Evolutionary conservation across 2,113 vertebrate species (phyloP), one percentile per base, ranked within the genome.

Genomic region (Spilogale gracilis): DNA sequence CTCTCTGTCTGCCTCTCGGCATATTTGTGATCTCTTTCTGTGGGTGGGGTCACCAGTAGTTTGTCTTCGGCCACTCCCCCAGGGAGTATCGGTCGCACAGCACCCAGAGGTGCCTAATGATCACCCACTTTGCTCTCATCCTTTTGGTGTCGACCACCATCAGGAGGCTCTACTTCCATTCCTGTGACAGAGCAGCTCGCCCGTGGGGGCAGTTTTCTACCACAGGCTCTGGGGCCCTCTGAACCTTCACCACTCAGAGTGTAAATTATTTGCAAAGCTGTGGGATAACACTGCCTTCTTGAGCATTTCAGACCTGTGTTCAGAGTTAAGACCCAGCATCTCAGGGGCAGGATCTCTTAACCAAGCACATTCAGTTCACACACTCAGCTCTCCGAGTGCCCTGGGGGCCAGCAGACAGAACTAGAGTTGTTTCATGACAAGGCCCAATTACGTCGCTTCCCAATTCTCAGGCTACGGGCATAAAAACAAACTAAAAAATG

Each of bases 1-100:
- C 38, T 38, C 38, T 38, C 38, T 38, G 38, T 38, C 38, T 38
- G 38, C 38, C 38, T 38, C 38, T 38, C 38, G 38, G 38, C 38
- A 38, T 38, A 38, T 38, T 38, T 38, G 38, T 38, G 38, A 38
- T 38, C 38, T 38, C 38, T 38, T 38, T 38, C 38, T 2, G 16
- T 2, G 48, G 7, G 3, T 3, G 43, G 25, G 50, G 14, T 0
- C n/a, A 3, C 4, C 10, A 48, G 1, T n/a, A 76, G 76, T 17
- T 52, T 1, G 17, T 54, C n/a, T 38, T 20, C 7, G 58, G 32
- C 60, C 13, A 12, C 58, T 9, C 10, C 23, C 30, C 23, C 45
- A 2, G 58, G 12, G 5, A 9, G 27, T 32, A 20, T 8, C 20
- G 48, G 7, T 32, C 9, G 21, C 65, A 11, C 10, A 21, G 50